Evolutionary conservation across 2,797 vertebrate species (phyloP), one percentile per base, ranked within the genome.

Genomic region (Pitangus sulphuratus): DNA sequence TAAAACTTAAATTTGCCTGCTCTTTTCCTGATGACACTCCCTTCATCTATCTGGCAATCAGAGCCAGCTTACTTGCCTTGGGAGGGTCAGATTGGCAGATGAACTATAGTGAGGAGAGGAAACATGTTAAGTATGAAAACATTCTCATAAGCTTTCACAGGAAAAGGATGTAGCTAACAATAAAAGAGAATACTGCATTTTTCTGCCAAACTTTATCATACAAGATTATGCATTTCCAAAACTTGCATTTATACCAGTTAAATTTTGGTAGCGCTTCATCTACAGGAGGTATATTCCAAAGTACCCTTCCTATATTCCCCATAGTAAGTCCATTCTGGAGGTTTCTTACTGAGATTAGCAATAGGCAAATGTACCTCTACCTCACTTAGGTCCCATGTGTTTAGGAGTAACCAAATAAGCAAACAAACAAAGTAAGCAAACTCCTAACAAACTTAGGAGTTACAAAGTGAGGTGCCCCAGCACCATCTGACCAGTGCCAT

Each of bases 161-260:
- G 95, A 96, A 97, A 95, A 94, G 96, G 94, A 90, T 95, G 91
- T 80, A 96, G 83, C 91, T 93, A 88, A 92, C 95, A 94, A 87
- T 89, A 61, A 94, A 77, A 84, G 68, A 94, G 77, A 93, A n/a
- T 28, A 58, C 24, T 19, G 31, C n/a, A 4, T 47, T 92, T 86
- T 77, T 94, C 74, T 68, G 66, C 89, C 91, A 95, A 61, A 77
- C 74, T 51, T 85, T 17, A 84, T 51, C 37, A 11, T 13, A 57
- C 26, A 13, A 33, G 83, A 82, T 54, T 28, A 21, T 21, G n/a
- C 51, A 56, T 60, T 93, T 91, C 64, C 70, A 84, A 89, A 88
- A 39, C 44, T 48, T 26, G 17, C 3, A 39, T 35, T 85, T 69
- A 17, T 18, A 62, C 21, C 26, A 5, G n/a, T 81, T 12, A 35